A percentile compares a stretch with the other conserved stretches of the same genome.
Conservation (phyloP, 2,113 vertebrate genomes). For the Gymnobelideus leadbeateri region DNA sequence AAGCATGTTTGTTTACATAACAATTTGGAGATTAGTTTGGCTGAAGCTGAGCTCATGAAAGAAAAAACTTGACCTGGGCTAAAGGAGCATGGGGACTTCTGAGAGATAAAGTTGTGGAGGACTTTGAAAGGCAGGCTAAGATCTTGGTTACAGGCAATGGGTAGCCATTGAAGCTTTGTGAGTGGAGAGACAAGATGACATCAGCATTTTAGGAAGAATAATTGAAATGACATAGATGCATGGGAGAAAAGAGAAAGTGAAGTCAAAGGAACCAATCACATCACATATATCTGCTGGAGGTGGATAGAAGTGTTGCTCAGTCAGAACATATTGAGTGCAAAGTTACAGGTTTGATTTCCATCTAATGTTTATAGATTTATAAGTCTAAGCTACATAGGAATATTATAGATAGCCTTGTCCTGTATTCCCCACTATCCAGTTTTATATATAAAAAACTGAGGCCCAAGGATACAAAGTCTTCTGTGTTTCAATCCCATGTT, state of each 20-base stretch:
- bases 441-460: not conserved
- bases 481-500: not conserved
- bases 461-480: not conserved
- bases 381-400: not conserved
- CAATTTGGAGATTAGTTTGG: not conserved
- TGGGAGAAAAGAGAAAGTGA: not conserved
- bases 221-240: not conserved
- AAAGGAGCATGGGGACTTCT: not conserved
- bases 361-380: not conserved
- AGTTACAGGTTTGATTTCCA: not conserved
- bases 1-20: not conserved
- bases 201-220: not conserved
- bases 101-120: not conserved
- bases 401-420: not conserved
- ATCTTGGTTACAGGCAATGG: not conserved
- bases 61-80: too few relatives aligned
- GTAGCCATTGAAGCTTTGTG: not conserved
- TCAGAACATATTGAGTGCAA: not conserved
- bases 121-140: not conserved
- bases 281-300: not conserved
- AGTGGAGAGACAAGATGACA: not conserved
- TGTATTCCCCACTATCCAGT: not conserved
- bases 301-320: not conserved
- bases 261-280: not conserved
- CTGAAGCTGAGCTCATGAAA: not conserved